Evolutionary conservation across 2,888 invertebrate species (phyloP).

Genomic region (Mayetiola destructor): DNA sequence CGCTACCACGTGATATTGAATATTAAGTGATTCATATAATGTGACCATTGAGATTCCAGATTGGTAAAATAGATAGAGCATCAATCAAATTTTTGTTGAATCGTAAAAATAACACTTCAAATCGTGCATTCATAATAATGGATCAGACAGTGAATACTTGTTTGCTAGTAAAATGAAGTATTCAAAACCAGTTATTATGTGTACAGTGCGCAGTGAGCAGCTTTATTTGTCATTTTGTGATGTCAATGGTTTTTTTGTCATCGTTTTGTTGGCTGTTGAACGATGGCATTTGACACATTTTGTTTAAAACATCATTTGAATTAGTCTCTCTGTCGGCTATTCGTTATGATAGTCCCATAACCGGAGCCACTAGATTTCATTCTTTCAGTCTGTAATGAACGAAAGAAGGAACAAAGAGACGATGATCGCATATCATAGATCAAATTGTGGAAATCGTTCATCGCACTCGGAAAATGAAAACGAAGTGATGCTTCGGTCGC

Average conservation of each 20-base stretch:
- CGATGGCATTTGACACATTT: background rate
- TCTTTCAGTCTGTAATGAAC: background rate
- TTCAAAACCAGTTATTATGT: background rate
- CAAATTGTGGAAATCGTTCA: background rate
- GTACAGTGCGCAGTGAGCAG: background rate
- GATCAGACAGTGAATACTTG: background rate
- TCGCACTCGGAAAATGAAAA: background rate
- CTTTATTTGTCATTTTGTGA: background rate
- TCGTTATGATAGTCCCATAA: background rate
- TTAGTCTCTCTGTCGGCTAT: background rate
- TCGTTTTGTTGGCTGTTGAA: background rate
- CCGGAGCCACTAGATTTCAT: background rate
- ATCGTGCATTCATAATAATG: background rate
- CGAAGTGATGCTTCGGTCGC: background rate
- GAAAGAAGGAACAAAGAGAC: background rate
- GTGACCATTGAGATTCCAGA: background rate
- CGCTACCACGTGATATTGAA: too few species aligned
- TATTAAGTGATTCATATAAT: too few species aligned
- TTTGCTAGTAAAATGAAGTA: background rate
- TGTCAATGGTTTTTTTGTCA: background rate
- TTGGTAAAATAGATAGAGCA: background rate
- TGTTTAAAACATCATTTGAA: background rate
- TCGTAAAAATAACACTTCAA: background rate
- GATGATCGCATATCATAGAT: constrained; percentile 11
- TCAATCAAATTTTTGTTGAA: too few species aligned